These are phyloP conservation scores for Hypomesus transpacificus DNA, from an alignment of 2,113 vertebrate species.

Conservation along the genomic window DNA sequence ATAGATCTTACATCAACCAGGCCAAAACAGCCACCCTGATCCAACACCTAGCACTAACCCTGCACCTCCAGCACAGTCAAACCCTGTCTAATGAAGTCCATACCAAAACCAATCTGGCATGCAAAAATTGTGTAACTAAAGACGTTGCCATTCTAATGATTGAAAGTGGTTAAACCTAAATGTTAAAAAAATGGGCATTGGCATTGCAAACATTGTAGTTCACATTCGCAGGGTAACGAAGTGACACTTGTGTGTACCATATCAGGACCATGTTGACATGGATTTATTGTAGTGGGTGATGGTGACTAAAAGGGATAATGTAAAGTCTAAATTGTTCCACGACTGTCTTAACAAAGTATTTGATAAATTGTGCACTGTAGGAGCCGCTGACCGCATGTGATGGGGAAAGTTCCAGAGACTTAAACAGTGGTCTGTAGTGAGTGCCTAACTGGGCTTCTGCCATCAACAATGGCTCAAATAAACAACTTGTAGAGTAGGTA, in stretches of 20 bases:
- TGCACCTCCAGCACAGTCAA: not conserved
- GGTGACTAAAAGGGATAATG: constrained; percentile 7
- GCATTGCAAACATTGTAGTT: too few relatives aligned
- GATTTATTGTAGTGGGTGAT: not conserved
- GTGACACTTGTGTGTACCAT: too few relatives aligned
- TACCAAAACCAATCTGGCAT: not conserved
- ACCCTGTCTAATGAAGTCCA: not conserved
- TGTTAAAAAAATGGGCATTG: not conserved
- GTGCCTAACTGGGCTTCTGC: constrained; percentile 32
- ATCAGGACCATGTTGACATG: constrained; percentile 7
- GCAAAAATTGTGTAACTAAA: not conserved
- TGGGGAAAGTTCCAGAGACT: constrained; percentile 9
- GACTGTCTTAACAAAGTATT: constrained; percentile 18
- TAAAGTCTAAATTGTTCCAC: constrained; percentile 35
- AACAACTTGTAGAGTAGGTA: constrained; percentile 33
- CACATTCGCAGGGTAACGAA: too few relatives aligned
- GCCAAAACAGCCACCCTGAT: constrained; percentile 18
- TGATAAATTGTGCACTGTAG: constrained; percentile 20
- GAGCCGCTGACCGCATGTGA: constrained; percentile 8
- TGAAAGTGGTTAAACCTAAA: not conserved
- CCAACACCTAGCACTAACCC: constrained; percentile 14
- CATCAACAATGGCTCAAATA: constrained; percentile 49
- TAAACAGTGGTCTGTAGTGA: constrained; percentile 23
- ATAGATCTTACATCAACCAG: constrained; percentile 50
- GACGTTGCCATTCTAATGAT: not conserved